phyloP scores from a whole-genome alignment of 1,140 invertebrate genomes.

The Halesus radiatus region DNA sequence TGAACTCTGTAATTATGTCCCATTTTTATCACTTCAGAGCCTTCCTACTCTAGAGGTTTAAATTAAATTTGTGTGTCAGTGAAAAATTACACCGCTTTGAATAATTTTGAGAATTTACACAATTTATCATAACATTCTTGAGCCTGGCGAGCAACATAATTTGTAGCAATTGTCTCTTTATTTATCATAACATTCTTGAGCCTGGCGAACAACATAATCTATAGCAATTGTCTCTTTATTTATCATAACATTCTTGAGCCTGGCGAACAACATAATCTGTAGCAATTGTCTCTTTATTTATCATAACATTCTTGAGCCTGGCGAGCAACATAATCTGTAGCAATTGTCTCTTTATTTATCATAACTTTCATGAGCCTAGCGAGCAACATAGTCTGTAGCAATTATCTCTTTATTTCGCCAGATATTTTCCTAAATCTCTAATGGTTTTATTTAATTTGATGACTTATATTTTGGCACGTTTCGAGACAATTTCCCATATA shows the following conservation, averaged over 20 bases:
- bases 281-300: not conserved
- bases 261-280: not conserved
- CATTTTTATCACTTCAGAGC: slow-evolving; percentile 3
- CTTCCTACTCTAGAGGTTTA: not conserved
- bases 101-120: slow-evolving; percentile 1
- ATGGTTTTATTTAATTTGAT: no score
- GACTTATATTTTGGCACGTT: no score
- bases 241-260: no score
- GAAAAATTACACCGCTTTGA: not conserved
- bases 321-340: no score
- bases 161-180: not conserved
- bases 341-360: no score
- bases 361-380: not conserved
- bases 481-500: no score
- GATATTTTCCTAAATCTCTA: no score
- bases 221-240: not conserved
- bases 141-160: not conserved
- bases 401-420: not conserved
- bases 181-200: no score
- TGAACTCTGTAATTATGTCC: not conserved
- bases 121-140: not conserved
- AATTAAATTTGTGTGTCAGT: slow-evolving; percentile 8
- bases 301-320: not conserved
- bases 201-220: not conserved
- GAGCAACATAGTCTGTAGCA: not conserved